These are phyloP conservation scores for Alviniconcha marisindica DNA, from an alignment of 1,140 invertebrate genomes.

Conservation along the genomic window DNA sequence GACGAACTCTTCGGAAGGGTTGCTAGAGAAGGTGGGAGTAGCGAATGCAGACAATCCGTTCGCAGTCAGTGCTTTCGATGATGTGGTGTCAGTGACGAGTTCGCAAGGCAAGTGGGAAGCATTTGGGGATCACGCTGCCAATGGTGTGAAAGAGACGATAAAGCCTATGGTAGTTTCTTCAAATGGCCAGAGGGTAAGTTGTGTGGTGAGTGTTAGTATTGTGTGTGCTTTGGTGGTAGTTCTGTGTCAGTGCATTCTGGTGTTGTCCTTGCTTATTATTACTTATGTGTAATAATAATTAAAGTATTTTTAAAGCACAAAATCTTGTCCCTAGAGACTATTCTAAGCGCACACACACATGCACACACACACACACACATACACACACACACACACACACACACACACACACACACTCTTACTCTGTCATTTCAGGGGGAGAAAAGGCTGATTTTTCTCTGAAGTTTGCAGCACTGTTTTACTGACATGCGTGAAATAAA, in stretches of 20 bases:
- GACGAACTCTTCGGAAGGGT: background rate
- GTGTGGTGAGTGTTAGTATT: background rate
- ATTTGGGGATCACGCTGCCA: slow-evolving; percentile 4
- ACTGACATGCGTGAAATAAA: too few species aligned
- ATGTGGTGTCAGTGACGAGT: background rate
- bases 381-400: background rate
- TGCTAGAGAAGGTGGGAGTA: background rate
- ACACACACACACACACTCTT: background rate
- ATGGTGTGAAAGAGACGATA: background rate
- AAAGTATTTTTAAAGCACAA: background rate
- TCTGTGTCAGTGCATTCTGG: background rate
- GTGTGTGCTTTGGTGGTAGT: background rate
- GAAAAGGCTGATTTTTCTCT: too few species aligned
- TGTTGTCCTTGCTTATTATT: background rate
- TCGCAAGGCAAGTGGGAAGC: slow-evolving; percentile 7
- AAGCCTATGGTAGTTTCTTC: background rate
- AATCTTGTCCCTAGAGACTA: too few species aligned
- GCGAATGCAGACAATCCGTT: background rate
- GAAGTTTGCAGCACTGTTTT: too few species aligned
- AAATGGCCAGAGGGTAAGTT: slow-evolving; percentile 17
- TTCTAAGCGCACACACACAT: background rate
- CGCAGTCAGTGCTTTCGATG: background rate
- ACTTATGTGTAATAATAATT: background rate
- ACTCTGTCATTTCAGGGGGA: too few species aligned
- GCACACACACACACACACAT: background rate